Evolutionary conservation across 2,888 invertebrate genomes (phyloP), one percentile per base, ranked within the genome.

Genomic region (Hemithea aestivaria): DNA sequence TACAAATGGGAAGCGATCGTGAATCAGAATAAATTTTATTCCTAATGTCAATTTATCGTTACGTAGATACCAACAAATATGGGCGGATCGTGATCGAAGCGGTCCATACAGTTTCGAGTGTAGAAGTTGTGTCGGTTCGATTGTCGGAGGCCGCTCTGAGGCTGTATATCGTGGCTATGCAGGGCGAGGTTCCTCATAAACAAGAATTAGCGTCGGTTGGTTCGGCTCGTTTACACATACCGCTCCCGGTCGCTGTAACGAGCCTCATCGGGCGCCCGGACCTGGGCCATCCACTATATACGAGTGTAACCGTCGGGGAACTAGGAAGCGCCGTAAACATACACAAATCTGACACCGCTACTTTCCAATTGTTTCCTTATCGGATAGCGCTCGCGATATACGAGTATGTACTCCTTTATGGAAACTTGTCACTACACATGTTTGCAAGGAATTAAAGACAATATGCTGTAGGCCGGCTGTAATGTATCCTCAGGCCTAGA

Each of bases 181-280:
- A 57, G 66, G 66, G 63, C 68, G 62, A 73, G 71, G 69, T 64
- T 66, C 49, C 69, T 77, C 82, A 80, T 85, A 85, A 85, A 85
- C 76, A 75, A 82, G 85, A 80, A 84, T 85, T 83, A 85, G 77
- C 76, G 77, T 79, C 80, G 72, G 74, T 72, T 67, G 63, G 73
- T 69, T 75, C 68, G 69, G 70, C 74, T 80, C 82, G 84, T 83
- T 83, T 83, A 83, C 85, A 84, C 81, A 81, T 77, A 77, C 81
- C 79, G 76, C 76, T 73, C 73, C 73, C 63, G 73, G 69, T 68
- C 58, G 67, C 69, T 71, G 68, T 82, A 83, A 83, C 81, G 76
- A 83, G 41, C 32, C n/a, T n/a, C n/a, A 16, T 9, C 30, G 9
- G 21, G 34, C 29, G 4, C n/a, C 12, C 25, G 28, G 22, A n/a